Conservation (phyloP, 2,888 invertebrate genomes). For the Acanthosepion esculentum region DNA sequence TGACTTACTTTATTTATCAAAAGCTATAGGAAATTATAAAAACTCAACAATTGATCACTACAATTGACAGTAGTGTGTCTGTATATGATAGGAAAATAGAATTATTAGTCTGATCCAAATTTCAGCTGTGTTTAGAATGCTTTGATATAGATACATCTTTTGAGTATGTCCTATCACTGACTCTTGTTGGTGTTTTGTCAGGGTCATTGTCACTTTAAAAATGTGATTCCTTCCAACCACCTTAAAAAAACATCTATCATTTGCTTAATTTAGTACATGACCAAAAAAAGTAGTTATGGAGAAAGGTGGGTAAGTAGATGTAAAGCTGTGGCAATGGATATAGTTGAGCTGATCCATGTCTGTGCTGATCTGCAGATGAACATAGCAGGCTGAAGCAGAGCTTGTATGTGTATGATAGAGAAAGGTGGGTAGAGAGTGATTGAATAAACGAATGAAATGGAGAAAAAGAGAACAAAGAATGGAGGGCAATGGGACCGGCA, state of each 20-base stretch:
- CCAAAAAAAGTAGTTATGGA: not conserved
- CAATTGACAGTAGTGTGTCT: no score
- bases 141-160: no score
- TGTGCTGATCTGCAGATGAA: not conserved
- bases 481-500: no score
- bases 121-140: no score
- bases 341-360: slow-evolving; percentile 33
- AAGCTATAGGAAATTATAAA: no score
- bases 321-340: not conserved
- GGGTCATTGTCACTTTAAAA: not conserved
- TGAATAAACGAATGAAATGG: not conserved
- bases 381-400: not conserved
- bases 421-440: not conserved
- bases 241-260: not conserved
- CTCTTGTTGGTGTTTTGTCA: not conserved
- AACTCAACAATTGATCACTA: no score
- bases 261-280: not conserved
- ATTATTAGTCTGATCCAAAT: no score
- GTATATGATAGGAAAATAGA: no score
- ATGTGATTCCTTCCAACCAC: not conserved
- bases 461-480: not conserved
- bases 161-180: not conserved
- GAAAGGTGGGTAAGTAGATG: not conserved
- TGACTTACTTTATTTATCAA: no score
- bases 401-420: not conserved